Conservation (phyloP, 2,888 invertebrate species). For the Tenthredo scrophulariae region DNA sequence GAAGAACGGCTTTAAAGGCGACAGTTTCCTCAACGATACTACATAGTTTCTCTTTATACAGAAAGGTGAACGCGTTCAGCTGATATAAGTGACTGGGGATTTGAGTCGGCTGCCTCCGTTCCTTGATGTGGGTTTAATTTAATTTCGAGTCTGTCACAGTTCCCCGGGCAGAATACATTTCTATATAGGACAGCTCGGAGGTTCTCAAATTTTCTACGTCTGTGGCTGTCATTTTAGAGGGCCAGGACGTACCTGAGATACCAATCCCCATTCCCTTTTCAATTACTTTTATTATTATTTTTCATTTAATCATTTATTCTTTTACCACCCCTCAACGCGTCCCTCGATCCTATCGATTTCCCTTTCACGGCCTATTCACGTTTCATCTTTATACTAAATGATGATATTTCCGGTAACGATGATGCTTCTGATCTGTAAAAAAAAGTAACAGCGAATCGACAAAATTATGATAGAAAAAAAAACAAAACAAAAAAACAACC, state of each 20-base stretch:
- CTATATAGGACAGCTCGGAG: constrained; percentile 14
- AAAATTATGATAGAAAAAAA: not conserved
- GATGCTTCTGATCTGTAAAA: not conserved
- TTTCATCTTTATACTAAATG: not conserved
- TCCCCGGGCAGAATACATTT: constrained; percentile 32
- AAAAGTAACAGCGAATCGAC: not conserved
- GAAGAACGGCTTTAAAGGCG: not conserved
- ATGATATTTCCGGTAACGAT: not conserved
- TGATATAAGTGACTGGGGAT: constrained; percentile 44
- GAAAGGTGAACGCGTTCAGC: constrained; percentile 24
- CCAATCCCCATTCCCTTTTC: not conserved
- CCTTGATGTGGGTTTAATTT: constrained; percentile 42
- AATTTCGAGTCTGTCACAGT: constrained; percentile 43
- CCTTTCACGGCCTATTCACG: not conserved
- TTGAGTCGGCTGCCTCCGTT: constrained; percentile 17
- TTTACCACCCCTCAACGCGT: not conserved
- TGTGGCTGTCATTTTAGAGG: constrained; percentile 9
- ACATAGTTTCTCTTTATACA: constrained; percentile 21
- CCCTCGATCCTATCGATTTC: not conserved
- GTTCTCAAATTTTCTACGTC: constrained; percentile 29
- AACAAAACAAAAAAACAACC: too few relatives aligned
- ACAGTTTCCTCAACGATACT: constrained; percentile 1
- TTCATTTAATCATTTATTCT: not conserved
- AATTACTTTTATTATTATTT: not conserved
- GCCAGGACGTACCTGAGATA: not conserved